These are phyloP conservation scores for Hemicentrotus pulcherrimus DNA, from an alignment of 35 echinoderm and acorn worm species.

Conservation along the genomic window DNA sequence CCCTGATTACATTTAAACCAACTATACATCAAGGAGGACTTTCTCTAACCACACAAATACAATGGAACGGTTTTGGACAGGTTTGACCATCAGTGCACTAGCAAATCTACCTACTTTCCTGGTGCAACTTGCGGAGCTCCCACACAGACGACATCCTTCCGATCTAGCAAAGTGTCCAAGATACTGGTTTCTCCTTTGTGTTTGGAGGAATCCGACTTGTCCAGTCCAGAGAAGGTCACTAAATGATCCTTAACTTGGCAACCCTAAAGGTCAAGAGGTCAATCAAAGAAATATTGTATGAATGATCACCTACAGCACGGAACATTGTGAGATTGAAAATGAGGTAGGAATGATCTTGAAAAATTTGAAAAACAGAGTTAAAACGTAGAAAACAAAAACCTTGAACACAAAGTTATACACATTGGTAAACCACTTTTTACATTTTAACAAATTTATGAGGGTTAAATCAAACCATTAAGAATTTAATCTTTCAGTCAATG, in stretches of 20 bases:
- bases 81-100: background rate
- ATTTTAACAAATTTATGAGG: no score
- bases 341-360: background rate
- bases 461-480: no score
- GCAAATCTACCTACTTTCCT: background rate
- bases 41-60: no score
- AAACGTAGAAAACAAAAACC: no score
- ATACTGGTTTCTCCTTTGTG: slow-evolving; percentile 25
- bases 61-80: no score
- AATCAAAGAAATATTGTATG: background rate
- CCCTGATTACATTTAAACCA: no score
- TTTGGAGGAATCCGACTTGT: slow-evolving; percentile 23
- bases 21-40: no score
- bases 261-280: slow-evolving; percentile 60
- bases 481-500: no score
- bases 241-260: slow-evolving; percentile 92
- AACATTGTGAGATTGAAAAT: background rate
- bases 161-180: slow-evolving; percentile 71
- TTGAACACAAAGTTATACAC: no score
- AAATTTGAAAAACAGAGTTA: background rate
- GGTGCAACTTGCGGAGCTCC: background rate
- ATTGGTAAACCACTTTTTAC: no score
- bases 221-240: slow-evolving; percentile 52
- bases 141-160: slow-evolving; percentile 77
- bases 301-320: background rate